Evolutionary conservation across 35 echinoderm and acorn worm species (phyloP).

Genomic region (Lytechinus variegatus): DNA sequence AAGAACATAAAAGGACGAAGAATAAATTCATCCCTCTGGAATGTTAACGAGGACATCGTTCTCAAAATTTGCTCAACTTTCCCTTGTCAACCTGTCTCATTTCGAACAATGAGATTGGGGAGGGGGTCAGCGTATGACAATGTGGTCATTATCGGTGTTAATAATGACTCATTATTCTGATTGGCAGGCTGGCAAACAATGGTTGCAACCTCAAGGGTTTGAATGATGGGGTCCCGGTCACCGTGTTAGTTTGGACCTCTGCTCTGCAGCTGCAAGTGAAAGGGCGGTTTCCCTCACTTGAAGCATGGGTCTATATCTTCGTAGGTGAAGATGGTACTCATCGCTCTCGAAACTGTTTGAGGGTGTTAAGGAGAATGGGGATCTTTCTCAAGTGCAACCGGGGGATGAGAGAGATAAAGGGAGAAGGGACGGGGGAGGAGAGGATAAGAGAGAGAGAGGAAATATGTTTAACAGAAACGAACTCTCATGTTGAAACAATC

Average conservation of each 20-base stretch:
- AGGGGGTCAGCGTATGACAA: not conserved
- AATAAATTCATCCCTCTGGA: not conserved
- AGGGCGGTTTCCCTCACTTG: not conserved
- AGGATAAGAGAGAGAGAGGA: not conserved
- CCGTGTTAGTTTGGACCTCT: not conserved
- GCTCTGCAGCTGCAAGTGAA: not conserved
- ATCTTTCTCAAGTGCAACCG: not conserved
- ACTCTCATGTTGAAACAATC: not conserved
- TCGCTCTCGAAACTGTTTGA: not conserved
- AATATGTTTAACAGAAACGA: not conserved
- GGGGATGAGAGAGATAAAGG: no score
- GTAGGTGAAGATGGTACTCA: not conserved
- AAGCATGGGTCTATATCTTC: no score
- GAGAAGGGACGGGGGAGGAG: not conserved
- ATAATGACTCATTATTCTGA: slow-evolving; percentile 6
- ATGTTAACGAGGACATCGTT: not conserved
- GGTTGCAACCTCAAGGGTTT: not conserved
- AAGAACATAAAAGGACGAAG: not conserved
- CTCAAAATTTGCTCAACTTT: not conserved
- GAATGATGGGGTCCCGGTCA: not conserved
- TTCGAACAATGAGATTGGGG: not conserved
- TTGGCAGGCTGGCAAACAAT: not conserved
- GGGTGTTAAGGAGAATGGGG: not conserved
- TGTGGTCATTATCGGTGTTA: not conserved
- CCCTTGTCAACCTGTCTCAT: not conserved